Evolutionary conservation across 2,888 invertebrate species (phyloP).

Genomic region (Agapostemon virescens): DNA sequence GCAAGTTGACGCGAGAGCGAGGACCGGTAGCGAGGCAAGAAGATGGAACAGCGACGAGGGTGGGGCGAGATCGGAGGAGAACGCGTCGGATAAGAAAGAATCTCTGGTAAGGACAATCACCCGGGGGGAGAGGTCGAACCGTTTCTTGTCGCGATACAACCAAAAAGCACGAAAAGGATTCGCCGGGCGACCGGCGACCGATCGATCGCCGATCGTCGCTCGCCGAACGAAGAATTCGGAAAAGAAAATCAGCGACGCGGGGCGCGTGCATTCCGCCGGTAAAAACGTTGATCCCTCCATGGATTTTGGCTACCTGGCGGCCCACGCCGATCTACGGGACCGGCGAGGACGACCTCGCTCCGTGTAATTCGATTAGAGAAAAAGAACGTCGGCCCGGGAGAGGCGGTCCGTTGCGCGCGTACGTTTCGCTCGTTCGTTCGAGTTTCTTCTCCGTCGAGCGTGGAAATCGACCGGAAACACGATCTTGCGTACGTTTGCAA

Average conservation of each 20-base stretch:
- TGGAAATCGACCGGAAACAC: not conserved
- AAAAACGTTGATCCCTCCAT: conserved; percentile 16
- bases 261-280: conserved; percentile 29
- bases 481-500: not conserved
- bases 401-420: not conserved
- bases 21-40: not conserved
- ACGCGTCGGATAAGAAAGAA: conserved; percentile 60
- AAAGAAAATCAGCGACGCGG: conserved; percentile 40
- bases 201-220: not conserved
- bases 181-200: not conserved
- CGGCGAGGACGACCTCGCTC: not conserved
- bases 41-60: not conserved
- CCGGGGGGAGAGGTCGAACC: conserved; percentile 49
- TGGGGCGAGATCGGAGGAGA: not conserved
- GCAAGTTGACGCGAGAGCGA: conserved; percentile 27
- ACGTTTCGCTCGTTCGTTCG: not conserved
- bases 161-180: conserved; percentile 39
- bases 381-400: not conserved
- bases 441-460: not conserved
- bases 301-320: conserved; percentile 19
- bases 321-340: not conserved
- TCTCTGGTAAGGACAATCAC: conserved; percentile 59
- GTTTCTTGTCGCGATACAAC: conserved; percentile 24
- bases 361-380: conserved; percentile 12
- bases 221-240: conserved; percentile 27